Evolutionary conservation across 2,113 vertebrate genomes (phyloP).

Genomic region (Psilopsiagon aurifrons): DNA sequence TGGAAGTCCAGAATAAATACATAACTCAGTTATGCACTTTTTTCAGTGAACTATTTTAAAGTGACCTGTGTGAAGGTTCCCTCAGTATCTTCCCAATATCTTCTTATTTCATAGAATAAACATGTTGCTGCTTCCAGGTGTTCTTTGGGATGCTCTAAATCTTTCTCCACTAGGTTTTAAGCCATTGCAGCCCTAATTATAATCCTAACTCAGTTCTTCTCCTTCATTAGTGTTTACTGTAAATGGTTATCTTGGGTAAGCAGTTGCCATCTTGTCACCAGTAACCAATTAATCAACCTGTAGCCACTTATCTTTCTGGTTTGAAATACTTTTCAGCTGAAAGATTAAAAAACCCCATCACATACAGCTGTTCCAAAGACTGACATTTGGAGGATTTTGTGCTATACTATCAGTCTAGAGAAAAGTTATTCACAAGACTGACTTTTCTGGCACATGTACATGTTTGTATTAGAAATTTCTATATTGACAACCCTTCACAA

Average conservation of each 20-base stretch:
- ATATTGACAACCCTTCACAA: constrained; percentile 5
- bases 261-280: background rate
- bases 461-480: background rate
- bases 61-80: background rate
- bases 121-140: background rate
- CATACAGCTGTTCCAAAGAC: background rate
- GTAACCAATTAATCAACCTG: background rate
- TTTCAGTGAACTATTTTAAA: background rate
- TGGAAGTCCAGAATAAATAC: background rate
- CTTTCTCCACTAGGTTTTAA: background rate
- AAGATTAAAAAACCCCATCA: background rate
- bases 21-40: background rate
- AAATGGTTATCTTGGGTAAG: background rate
- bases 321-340: background rate
- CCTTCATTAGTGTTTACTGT: background rate
- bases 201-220: background rate
- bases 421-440: background rate
- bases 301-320: background rate
- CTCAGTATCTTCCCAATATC: background rate
- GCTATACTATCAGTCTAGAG: background rate
- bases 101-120: background rate
- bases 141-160: background rate
- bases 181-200: background rate
- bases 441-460: background rate
- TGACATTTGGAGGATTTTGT: background rate